Evolutionary conservation across 1,140 invertebrate species (phyloP), one percentile per base, ranked within the genome.

Genomic region (Bactericera cockerelli): DNA sequence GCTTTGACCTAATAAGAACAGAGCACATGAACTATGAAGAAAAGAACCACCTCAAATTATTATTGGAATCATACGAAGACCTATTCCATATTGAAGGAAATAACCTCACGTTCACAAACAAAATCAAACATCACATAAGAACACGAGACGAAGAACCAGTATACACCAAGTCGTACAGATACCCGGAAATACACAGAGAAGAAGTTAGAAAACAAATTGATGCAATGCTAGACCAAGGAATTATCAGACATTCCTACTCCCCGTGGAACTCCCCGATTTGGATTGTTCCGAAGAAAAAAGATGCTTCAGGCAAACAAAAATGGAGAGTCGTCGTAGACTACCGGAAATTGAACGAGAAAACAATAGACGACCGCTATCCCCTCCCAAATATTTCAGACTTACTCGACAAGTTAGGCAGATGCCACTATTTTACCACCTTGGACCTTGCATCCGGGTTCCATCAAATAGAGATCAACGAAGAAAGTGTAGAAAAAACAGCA

Each of bases 361-460:
- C 61, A 21, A 25, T 61, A 10, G 26, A 39, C 11, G 73, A 77
- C 59, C 54, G 1, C 26, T 25, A 16, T 65, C 76, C 77, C 2
- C 64, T 81, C 13, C 78, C 75, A 1, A 67, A 71, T n/a, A 75
- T 78, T 13, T 69, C 69, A 21, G 69, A 74, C 10, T 68, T 68
- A 19, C 60, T 79, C 4, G 67, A 73, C 57, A 62, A 65, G 26
- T 58, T 79, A 58, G 67, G 68, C 4, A 66, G 67, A 8, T 63
- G 66, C 8, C 64, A 66, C 55, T 74, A 69, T 60, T 77, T 79
- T 59, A 67, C 67, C 1, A 69, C 69, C 0, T 56, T 79, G 16
- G 76, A 80, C 65, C 59, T 76, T n/a, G 67, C 63, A 2, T 69
- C 65, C 26, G 78, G 77, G 2, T 80, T 74, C 67, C 74, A 71